A percentile compares a stretch with the other conserved stretches of the same genome.
Evolutionary conservation across 2,113 vertebrate species (phyloP).

Genomic region (Tinamus guttatus): DNA sequence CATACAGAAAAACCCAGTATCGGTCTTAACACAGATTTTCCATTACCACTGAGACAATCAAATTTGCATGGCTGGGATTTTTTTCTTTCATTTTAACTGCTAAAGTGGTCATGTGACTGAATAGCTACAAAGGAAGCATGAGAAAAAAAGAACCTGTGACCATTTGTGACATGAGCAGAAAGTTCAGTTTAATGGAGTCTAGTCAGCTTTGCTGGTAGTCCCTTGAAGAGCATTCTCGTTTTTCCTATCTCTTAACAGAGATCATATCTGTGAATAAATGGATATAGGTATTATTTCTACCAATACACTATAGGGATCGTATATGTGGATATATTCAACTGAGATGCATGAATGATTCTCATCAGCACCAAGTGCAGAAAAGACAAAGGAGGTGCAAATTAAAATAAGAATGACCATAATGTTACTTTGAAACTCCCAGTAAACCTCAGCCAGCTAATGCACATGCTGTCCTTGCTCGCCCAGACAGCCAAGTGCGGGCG

Average conservation of each 20-base stretch:
- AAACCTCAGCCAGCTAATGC: neutral
- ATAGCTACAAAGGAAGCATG: conserved; percentile 40
- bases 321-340: neutral
- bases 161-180: conserved; percentile 35
- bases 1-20: neutral
- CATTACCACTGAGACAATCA: conserved; percentile 29
- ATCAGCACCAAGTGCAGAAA: neutral
- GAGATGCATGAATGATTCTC: neutral
- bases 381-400: neutral
- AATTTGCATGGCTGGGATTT: conserved; percentile 61
- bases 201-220: neutral
- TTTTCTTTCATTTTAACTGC: conserved; percentile 6
- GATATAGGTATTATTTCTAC: neutral
- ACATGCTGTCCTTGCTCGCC: rapidly evolving
- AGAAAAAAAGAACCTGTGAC: conserved; percentile 68
- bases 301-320: neutral
- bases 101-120: conserved; percentile 54
- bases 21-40: conserved; percentile 47
- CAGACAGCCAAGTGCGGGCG: neutral
- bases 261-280: neutral
- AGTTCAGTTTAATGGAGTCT: conserved; percentile 42
- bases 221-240: conserved; percentile 2
- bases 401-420: neutral
- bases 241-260: neutral
- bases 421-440: neutral